phyloP scores from a whole-genome alignment of 2,113 vertebrate genomes.

The Microcebus griseorufus region DNA sequence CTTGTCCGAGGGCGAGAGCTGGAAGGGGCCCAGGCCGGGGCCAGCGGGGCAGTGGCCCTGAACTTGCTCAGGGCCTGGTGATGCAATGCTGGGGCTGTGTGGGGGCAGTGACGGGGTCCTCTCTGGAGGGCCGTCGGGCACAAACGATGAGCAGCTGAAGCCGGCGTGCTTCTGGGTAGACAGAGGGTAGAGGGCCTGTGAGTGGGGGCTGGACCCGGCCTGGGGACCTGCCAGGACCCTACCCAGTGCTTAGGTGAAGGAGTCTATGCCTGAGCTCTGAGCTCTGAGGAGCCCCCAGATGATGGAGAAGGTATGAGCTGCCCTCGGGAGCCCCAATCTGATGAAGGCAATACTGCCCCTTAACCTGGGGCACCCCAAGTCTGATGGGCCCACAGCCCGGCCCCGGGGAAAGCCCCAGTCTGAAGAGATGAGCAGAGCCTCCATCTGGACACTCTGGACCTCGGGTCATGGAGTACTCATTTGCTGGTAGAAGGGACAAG shows the following conservation, averaged over 20 bases:
- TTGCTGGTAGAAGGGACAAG: slow-evolving; percentile 5
- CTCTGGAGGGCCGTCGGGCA: slow-evolving; percentile 79
- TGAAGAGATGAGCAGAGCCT: not conserved
- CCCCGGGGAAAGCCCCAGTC: not conserved
- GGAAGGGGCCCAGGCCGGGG: slow-evolving; percentile 78
- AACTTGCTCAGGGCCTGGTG: slow-evolving; percentile 82
- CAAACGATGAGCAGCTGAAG: slow-evolving; percentile 82
- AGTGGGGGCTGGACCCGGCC: not conserved
- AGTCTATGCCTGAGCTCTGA: not conserved
- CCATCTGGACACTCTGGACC: not conserved
- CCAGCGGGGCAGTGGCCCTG: slow-evolving; percentile 73
- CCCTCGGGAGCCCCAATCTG: not conserved
- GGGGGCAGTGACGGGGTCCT: slow-evolving; percentile 84
- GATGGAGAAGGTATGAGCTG: not conserved
- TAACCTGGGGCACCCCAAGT: not conserved
- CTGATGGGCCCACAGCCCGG: not conserved
- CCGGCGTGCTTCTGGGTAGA: slow-evolving; percentile 80
- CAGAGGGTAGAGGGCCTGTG: slow-evolving; percentile 8
- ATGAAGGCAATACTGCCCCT: not conserved
- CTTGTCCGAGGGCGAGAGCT: slow-evolving; percentile 81
- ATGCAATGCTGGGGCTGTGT: slow-evolving; percentile 84
- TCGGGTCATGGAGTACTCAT: not conserved
- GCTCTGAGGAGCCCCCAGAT: not conserved
- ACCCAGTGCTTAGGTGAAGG: not conserved
- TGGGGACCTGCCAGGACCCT: not conserved